Percentiles rank a stretch among this genome's conserved stretches.
Evolutionary conservation across 2,113 vertebrate genomes (phyloP).

Genomic region (Saccopteryx leptura): DNA sequence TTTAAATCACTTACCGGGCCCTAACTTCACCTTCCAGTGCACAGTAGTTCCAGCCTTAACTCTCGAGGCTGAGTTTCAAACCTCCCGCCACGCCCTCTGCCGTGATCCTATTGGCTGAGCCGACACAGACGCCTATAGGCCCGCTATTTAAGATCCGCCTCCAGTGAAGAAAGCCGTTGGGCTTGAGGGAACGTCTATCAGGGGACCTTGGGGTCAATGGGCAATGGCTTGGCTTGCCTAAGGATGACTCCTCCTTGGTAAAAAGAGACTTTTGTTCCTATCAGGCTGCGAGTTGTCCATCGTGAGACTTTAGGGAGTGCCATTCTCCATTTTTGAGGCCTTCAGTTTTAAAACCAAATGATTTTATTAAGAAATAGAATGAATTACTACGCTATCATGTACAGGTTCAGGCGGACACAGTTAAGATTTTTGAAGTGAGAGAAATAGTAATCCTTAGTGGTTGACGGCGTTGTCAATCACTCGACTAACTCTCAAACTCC

Average conservation of each 20-base stretch:
- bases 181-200: slow-evolving; percentile 14
- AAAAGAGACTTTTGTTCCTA: neutral
- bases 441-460: slow-evolving; percentile 27
- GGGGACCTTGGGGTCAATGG: neutral
- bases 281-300: rapidly evolving
- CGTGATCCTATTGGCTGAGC: slow-evolving; percentile 68
- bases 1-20: slow-evolving; percentile 50
- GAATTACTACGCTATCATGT: neutral
- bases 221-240: neutral
- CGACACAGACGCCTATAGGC: neutral
- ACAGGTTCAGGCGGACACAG: neutral
- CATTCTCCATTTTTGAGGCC: neutral
- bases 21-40: neutral
- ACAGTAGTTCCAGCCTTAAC: neutral
- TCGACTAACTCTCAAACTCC: neutral
- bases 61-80: slow-evolving; percentile 83
- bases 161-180: neutral
- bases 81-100: slow-evolving; percentile 82
- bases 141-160: neutral
- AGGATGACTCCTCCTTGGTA: neutral
- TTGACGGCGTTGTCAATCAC: slow-evolving; percentile 45
- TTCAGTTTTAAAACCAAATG: neutral
- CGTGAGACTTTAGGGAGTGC: neutral
- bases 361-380: neutral
- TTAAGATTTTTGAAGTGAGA: neutral